Evolutionary conservation across 2,797 vertebrate species (phyloP), one percentile per base, ranked within the genome.

Genomic region (Adelosebastes latens): DNA sequence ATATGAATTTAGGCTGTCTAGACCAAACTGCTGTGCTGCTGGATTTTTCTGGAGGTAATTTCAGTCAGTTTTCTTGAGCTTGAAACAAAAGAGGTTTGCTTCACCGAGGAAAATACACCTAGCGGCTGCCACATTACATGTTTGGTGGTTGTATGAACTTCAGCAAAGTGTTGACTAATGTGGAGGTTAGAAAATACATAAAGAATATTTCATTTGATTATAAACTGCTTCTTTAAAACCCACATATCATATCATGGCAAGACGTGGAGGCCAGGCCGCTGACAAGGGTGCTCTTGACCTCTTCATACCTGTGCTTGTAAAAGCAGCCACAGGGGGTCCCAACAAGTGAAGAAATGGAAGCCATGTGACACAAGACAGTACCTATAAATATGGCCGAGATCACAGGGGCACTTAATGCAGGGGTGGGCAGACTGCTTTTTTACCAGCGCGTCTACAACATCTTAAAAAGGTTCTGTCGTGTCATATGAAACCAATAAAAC

Each of bases 401-500:
- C 95, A 96, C 94, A 96, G 95, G 87, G 91, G 88, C 88, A 91
- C 93, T 94, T 96, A 95, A 95, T 95, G 94, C 87, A 87, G 90
- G 88, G 92, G 92, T 93, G 92, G 90, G 91, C 92, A 92, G 95
- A 90, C 93, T 89, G 87, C 91, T 81, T 93, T 95, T 96, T 96
- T 95, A 96, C 95, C 95, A 95, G 92, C 88, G 18, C 84, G 88
- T 95, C 95, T 96, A 96, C 95, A 96, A 95, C 93, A 86, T 96
- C 94, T 95, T 96, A 95, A 96, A 96, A 94, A 94, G 91, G 87
- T 91, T 92, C 90, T 92, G 93, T 93, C 94, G 90, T 95, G 95
- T 96, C 95, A 96, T 92, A 95, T 96, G 95, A 96, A 95, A 95
- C 96, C 95, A 94, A 95, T 96, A 96, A 96, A 96, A 92, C 68